A percentile compares a stretch with the other conserved stretches of the same genome.
Conservation (phyloP, 2,888 invertebrate genomes). For the Acrobasis consociella region DNA sequence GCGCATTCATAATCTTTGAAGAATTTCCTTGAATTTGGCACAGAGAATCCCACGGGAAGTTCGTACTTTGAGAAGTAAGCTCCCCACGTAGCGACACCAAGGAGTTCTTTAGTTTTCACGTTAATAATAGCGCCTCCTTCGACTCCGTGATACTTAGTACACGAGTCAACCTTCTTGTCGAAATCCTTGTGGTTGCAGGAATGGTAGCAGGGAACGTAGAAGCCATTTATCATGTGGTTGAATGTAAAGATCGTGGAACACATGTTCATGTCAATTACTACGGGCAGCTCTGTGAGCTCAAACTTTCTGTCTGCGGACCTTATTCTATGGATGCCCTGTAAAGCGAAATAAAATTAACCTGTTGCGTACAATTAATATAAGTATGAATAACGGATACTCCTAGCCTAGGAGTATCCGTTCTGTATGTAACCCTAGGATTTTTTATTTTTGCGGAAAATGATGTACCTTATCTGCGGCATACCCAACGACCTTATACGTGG, state of each 20-base stretch:
- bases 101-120: constrained; percentile 37
- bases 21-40: constrained; percentile 54
- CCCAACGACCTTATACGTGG: constrained; percentile 50
- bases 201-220: constrained; percentile 59
- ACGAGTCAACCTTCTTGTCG: constrained; percentile 28
- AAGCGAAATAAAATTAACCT: constrained; percentile 14
- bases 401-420: no score
- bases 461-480: constrained; percentile 53
- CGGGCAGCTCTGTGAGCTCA: constrained; percentile 45
- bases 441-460: no score
- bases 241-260: constrained; percentile 46
- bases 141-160: constrained; percentile 50
- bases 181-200: constrained; percentile 46
- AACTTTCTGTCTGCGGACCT: constrained; percentile 32
- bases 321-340: constrained; percentile 40
- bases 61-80: constrained; percentile 31
- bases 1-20: constrained; percentile 55
- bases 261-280: constrained; percentile 44
- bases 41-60: constrained; percentile 60
- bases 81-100: constrained; percentile 66
- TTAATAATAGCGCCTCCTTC: constrained; percentile 57
- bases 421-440: no score
- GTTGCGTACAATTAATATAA: no score
- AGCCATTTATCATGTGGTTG: constrained; percentile 35
- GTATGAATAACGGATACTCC: no score